A percentile compares a stretch with the other conserved stretches of the same genome.
phyloP scores from a whole-genome alignment of 2,797 vertebrate genomes.

The Sus cebifrons region DNA sequence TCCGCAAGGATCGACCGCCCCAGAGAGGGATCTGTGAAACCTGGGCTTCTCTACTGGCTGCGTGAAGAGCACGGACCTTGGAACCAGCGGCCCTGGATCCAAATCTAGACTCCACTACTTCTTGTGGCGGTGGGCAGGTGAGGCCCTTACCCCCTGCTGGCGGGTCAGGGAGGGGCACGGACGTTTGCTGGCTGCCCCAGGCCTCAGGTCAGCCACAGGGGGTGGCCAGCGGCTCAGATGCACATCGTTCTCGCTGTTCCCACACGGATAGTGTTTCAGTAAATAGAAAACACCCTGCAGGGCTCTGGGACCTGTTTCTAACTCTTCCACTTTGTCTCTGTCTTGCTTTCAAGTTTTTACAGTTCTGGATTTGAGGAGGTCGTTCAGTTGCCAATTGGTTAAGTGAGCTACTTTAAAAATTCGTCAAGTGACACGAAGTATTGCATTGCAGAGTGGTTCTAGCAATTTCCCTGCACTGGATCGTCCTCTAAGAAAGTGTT shows the following conservation, averaged over 20 bases:
- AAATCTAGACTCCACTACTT: not conserved
- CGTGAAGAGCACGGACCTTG: not conserved
- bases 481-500: constrained; percentile 7
- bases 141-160: not conserved
- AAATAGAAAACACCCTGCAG: not conserved
- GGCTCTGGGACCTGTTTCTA: constrained; percentile 42
- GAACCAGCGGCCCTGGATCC: not conserved
- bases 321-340: constrained; percentile 45
- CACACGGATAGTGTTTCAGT: not conserved
- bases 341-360: constrained; percentile 71
- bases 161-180: not conserved
- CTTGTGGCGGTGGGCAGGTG: not conserved
- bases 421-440: constrained; percentile 60
- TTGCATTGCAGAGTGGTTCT: constrained; percentile 42
- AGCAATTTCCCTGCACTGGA: constrained; percentile 41
- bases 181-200: not conserved
- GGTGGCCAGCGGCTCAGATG: rapidly evolving
- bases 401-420: constrained; percentile 81
- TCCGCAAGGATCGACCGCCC: not conserved
- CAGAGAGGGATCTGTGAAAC: not conserved
- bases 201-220: not conserved
- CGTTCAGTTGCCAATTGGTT: constrained; percentile 75
- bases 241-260: not conserved
- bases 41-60: not conserved
- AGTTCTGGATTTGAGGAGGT: constrained; percentile 79